Base-by-base conservation (phyloP, 1,140 invertebrate genomes). In the Philopotamus ludificatus region DNA sequence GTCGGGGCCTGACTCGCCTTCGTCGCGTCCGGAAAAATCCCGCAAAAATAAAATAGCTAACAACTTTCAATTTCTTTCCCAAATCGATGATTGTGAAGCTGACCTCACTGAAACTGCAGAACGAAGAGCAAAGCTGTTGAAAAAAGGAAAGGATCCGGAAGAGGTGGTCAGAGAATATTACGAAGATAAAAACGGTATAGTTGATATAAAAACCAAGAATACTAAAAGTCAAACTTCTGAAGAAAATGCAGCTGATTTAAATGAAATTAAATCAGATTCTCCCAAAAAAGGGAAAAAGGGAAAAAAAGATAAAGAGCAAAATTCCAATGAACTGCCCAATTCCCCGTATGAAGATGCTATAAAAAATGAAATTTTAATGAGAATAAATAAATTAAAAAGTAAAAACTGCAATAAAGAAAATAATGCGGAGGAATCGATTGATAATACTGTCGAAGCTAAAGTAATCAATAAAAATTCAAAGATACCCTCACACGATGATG, bases 41-140 rank as follows among this genome's bases (percentile, higher is more conserved):
- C 42, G 39, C 12, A 68, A 68, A 47, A 60, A 54, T 7, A 68
- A 68, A 41, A 26, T 64, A n/a, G 60, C 44, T 10, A 69, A 69
- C 50, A 69, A 69, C 34, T 69, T 69, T 28, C 63, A 66, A 58
- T 69, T 66, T 58, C 41, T 65, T 4, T 69, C 67, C 12, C 63
- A 69, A 58, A 25, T 65, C 8, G 44, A 62, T 3, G 67, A 68
- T 62, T 51, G 57, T 23, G 67, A 65, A 23, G 65, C 67, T 20
- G 67, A 47, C 7, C 53, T 20, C 20, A 21, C 28, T 21, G 45
- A 59, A 12, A 57, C 25, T 1, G 26, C 7, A 41, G 47, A 66
- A 45, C 26, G 20, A 8, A 44, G 58, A 44, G 49, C 58, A 58
- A 22, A 49, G 41, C 18, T 28, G 16, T 12, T 58, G 50, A 50